Percentiles rank a stretch among this genome's conserved stretches.
phyloP scores from a whole-genome alignment of 1,140 invertebrate species.

The Harlomillsia oculata region DNA sequence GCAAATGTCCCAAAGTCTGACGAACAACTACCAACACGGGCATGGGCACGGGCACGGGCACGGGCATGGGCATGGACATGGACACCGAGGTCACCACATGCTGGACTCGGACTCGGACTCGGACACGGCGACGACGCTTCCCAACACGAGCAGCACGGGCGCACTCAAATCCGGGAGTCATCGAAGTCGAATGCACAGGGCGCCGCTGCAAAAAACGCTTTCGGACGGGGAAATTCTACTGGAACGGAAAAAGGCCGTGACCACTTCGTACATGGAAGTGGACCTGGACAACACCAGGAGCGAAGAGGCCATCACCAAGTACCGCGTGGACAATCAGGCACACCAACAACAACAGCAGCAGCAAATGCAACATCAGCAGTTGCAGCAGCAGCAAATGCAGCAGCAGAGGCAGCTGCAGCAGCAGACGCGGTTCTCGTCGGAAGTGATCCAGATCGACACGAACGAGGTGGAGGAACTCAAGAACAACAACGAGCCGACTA shows the following conservation, averaged over 20 bases:
- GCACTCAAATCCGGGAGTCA: too few species aligned
- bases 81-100: constrained; percentile 9
- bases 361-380: constrained; percentile 5
- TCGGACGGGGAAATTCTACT: constrained; percentile 69
- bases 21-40: constrained; percentile 47
- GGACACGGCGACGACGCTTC: constrained; percentile 1
- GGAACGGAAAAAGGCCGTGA: constrained; percentile 44
- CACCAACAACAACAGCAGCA: constrained; percentile 1
- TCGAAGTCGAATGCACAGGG: neutral
- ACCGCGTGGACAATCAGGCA: constrained; percentile 12
- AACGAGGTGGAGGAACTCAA: neutral
- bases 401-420: neutral
- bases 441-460: too few species aligned
- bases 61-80: too few species aligned
- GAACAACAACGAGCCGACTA: too few species aligned
- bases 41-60: too few species aligned
- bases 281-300: constrained; percentile 12
- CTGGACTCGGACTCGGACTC: constrained; percentile 2
- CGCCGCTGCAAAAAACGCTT: constrained; percentile 51
- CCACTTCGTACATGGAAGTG: constrained; percentile 36
- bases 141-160: too few species aligned
- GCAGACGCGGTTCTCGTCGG: neutral
- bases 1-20: neutral
- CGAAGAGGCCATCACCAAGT: constrained; percentile 22
- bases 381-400: neutral